phyloP scores from a whole-genome alignment of 2,113 vertebrate genomes.

The Aphyosemion australe region DNA sequence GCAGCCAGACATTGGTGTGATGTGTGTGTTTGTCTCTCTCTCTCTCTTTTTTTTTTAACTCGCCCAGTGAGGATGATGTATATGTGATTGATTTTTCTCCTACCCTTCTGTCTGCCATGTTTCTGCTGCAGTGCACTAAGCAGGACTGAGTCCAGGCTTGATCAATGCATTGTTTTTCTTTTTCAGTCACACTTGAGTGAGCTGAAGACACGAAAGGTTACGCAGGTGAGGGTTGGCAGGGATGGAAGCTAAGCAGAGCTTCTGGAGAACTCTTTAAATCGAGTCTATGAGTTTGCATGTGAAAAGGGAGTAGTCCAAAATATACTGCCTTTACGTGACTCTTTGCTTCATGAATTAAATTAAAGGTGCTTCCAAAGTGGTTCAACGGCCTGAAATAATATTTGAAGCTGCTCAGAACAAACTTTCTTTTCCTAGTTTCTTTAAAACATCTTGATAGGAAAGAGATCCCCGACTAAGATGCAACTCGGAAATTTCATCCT shows the following conservation, averaged over 20 bases:
- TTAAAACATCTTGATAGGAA: slow-evolving; percentile 31
- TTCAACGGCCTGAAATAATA: slow-evolving; percentile 53
- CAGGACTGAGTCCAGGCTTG: slow-evolving; percentile 74
- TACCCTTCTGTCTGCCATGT: slow-evolving; percentile 61
- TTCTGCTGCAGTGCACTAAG: slow-evolving; percentile 75
- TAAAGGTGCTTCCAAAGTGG: slow-evolving; percentile 58
- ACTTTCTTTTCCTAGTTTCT: slow-evolving; percentile 50
- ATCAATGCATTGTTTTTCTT: slow-evolving; percentile 82
- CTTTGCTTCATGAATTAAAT: slow-evolving; percentile 64
- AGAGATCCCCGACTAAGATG: slow-evolving; percentile 16
- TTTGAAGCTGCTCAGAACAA: slow-evolving; percentile 42
- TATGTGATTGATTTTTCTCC: slow-evolving; percentile 80
- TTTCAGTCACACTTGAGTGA: slow-evolving; percentile 79
- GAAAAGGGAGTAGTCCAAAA: slow-evolving; percentile 18
- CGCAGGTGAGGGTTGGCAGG: slow-evolving; percentile 67
- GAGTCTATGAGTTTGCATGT: slow-evolving; percentile 44
- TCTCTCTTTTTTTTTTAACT: slow-evolving; percentile 52
- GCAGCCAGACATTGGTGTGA: slow-evolving; percentile 75
- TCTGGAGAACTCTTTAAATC: slow-evolving; percentile 64
- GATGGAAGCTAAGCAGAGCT: slow-evolving; percentile 59
- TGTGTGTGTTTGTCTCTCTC: slow-evolving; percentile 51
- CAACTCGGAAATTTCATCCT: slow-evolving; percentile 7
- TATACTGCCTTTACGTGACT: slow-evolving; percentile 45
- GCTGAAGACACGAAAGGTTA: slow-evolving; percentile 78
- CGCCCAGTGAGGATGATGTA: slow-evolving; percentile 74